Evolutionary conservation across 1,140 invertebrate species (phyloP), one percentile per base, ranked within the genome.

Genomic region (Cylas formicarius): DNA sequence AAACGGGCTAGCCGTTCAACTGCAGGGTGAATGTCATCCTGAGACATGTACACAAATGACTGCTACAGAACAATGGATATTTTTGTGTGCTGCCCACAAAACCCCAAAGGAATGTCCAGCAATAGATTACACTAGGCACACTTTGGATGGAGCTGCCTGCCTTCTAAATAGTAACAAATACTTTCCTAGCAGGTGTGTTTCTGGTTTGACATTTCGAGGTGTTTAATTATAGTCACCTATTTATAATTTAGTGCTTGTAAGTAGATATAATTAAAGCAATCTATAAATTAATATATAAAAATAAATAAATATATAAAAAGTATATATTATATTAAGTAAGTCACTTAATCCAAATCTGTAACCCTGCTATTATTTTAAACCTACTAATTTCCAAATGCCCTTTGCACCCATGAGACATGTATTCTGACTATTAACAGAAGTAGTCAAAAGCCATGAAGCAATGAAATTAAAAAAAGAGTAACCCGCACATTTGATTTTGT

Each of bases 21-120:
- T 95, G 35, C 86, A 97, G 73, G 80, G 80, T 55, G 94, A 99
- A 69, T 99, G 97, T 69, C 86, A 91, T 60, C 93, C 96, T 14
- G 86, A 93, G 52, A 92, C 83, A 2, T 99, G 97, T 66, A 93
- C 86, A 28, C 95, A 99, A 72, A 99, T 99, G 97, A 99, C 96
- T 28, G 97, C 97, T 3, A 99, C 96, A 11, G 95, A 99, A 72
- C 96, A 99, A 62, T 99, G 96, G 96, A 99, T 99, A 66, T 99
- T 99, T 69, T 72, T 99, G 22, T 99, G 97, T 78, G 97, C 97
- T 44, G 95, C 96, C 32, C 97, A 99, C 66, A 99, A 99, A 77
- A 97, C 95, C 48, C 97, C 97, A 16, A 99, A 99, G 71, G 96
- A 99, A 79, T 99, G 97, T 71, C 91, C 96, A 40, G 97, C 97